Evolutionary conservation across 92 coral and sea anemone species (phyloP), one percentile per base, ranked within the genome.

Genomic region (Epizoanthus rinbou): DNA sequence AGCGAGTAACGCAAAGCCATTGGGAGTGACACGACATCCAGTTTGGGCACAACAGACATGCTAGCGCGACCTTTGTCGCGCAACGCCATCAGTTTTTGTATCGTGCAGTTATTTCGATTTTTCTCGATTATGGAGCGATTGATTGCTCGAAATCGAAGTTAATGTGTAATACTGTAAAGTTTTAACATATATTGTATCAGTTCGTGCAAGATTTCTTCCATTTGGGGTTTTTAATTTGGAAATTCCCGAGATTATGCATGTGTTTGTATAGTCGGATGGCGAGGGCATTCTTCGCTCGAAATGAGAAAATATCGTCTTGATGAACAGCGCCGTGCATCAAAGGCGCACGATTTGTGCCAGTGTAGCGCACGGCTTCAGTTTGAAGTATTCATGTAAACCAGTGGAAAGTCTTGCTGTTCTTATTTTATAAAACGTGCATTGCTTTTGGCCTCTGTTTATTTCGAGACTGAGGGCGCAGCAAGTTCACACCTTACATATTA

Each of bases 401-500:
- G 57, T 75, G 50, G 50, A 75, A 24, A 75, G 67, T 11, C 57
- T 45, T 16, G 47, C 41, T 58, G n/a, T 25, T 43, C 3, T 31
- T 17, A 9, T 31, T 33, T 41, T 33, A 50, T 50, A 75, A 57
- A 75, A 35, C 68, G 68, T 62, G 47, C 65, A 76, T 70, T 60
- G n/a, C 47, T n/a, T 47, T 76, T 72, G 60, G 75, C 54, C 69
- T 78, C 39, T 62, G 81, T 85, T 83, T 60, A 76, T 76, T 82
- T 68, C 76, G 70, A 87, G 85, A 68, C 69, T 87, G 60, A 75
- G 87, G 81, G 86, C 76, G 87, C 75, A 69, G 67, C 73, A 39
- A 80, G 83, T 88, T 88, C 88, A 88, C 88, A 88, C 91, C 91
- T 88, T 79, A 74, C 80, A 67, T 83, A 80, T 84, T 84, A 60